A percentile compares a stretch with the other conserved stretches of the same genome.
These are phyloP conservation scores for Odontocolon sp. DNA, from an alignment of 2,888 invertebrate species.

Conservation along the genomic window DNA sequence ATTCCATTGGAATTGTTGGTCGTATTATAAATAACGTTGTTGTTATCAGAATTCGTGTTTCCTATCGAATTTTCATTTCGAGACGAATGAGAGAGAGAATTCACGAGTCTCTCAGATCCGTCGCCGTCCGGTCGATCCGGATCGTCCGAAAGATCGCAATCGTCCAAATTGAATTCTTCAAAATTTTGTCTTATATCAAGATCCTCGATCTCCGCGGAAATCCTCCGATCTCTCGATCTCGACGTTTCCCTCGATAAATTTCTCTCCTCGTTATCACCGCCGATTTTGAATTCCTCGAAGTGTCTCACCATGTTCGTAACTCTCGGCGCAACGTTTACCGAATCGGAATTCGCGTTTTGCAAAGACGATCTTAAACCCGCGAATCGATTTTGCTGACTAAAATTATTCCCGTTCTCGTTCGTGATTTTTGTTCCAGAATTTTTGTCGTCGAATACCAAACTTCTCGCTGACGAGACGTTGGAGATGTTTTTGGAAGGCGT, in stretches of 20 bases:
- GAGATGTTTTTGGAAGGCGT: conserved; percentile 58
- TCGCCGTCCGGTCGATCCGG: conserved; percentile 76
- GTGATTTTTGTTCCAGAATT: conserved; percentile 37
- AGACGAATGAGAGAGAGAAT: conserved; percentile 76
- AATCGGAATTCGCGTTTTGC: conserved; percentile 53
- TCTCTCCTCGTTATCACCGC: conserved; percentile 69
- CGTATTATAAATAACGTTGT: conserved; percentile 68
- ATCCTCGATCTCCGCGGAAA: conserved; percentile 76
- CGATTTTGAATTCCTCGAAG: conserved; percentile 80
- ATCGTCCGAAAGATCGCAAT: conserved; percentile 84
- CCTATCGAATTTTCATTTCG: conserved; percentile 80
- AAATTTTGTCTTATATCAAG: conserved; percentile 89
- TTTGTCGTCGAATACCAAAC: conserved; percentile 72
- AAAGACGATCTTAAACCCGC: conserved; percentile 72
- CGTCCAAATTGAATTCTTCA: conserved; percentile 90
- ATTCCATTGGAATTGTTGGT: conserved; percentile 79
- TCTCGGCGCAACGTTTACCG: conserved; percentile 63
- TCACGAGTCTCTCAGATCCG: conserved; percentile 75
- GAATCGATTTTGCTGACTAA: conserved; percentile 63
- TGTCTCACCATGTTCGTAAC: conserved; percentile 78
- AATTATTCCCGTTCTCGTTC: conserved; percentile 40
- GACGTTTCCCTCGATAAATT: conserved; percentile 39
- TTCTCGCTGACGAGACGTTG: conserved; percentile 62
- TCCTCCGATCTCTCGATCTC: conserved; percentile 66
- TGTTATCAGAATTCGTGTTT: conserved; percentile 78